These are phyloP conservation scores for Agonopterix heracliana DNA, from an alignment of 2,888 invertebrate genomes.

Conservation along the genomic window DNA sequence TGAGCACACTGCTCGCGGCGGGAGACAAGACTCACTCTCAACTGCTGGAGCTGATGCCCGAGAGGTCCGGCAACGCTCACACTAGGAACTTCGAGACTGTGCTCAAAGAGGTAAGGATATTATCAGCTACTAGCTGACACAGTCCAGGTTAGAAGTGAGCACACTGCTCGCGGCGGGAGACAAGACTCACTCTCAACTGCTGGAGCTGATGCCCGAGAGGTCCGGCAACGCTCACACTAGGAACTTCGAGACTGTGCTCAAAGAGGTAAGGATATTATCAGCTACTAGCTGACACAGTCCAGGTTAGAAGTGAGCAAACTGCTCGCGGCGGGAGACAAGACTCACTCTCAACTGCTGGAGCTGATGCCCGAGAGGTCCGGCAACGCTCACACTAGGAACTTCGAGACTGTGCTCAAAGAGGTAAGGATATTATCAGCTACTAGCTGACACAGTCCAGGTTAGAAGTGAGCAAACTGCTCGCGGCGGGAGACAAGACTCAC, in stretches of 20 bases:
- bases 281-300: conserved; percentile 80
- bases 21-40: conserved; percentile 97
- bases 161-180: conserved; percentile 94
- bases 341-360: conserved; percentile 96
- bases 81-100: conserved; percentile 92
- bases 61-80: conserved; percentile 94
- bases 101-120: conserved; percentile 79
- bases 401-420: conserved; percentile 89
- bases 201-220: conserved; percentile 96
- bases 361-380: conserved; percentile 97
- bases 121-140: conserved; percentile 78
- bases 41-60: conserved; percentile 96
- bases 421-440: conserved; percentile 60
- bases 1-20: conserved; percentile 94
- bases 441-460: conserved; percentile 83
- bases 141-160: conserved; percentile 92
- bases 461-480: conserved; percentile 95
- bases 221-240: conserved; percentile 93
- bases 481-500: conserved; percentile 96
- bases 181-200: conserved; percentile 95
- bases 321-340: conserved; percentile 95
- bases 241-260: conserved; percentile 90
- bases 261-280: conserved; percentile 77
- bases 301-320: conserved; percentile 95
- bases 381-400: conserved; percentile 91